Base-by-base conservation (phyloP, 2,888 invertebrate genomes). In the Zaprionus lineosus region DNA sequence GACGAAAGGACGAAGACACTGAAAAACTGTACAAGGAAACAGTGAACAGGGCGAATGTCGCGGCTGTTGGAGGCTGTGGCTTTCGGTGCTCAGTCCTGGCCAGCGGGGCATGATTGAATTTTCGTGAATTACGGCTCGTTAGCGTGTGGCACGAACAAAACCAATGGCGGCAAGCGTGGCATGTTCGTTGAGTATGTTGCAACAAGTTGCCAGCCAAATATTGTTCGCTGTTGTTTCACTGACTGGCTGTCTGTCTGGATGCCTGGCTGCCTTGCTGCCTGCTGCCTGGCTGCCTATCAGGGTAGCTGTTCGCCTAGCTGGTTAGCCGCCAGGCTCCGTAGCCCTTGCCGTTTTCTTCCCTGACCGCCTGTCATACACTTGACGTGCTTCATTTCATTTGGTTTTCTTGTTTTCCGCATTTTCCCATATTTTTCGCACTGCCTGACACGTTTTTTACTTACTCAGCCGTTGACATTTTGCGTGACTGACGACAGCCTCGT, bases 401-500 rank as follows among this genome's bases (percentile, higher is more conserved):
- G 47, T 68, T 81, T 74, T 69, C 77, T 66, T 66, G 60, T 67
- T 61, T 63, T 62, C 68, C 68, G 68, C 61, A 48, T 39, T 58
- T 64, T n/a, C 28, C 52, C 81, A 74, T 75, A 77, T 76, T 81
- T 82, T 63, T 65, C 76, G 74, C 74, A 65, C 60, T 66, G 79
- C 56, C 79, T 55, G 81, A 73, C 78, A 77, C 81, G 78, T 78
- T 77, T 78, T 75, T 77, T 73, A 70, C 77, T 81, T 79, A 76
- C 79, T 66, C 79, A 77, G 74, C 63, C 70, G 66, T 76, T 75
- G 79, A 82, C 70, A 82, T 76, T 85, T 86, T 72, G 84, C 85
- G 85, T 86, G 86, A 84, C 85, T 85, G 85, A 75, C 85, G 86
- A 86, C 85, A 81, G 69, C 81, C 55, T 72, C 69, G 74, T 78